Evolutionary conservation across 2,113 vertebrate genomes (phyloP).

Genomic region (Indri indri): DNA sequence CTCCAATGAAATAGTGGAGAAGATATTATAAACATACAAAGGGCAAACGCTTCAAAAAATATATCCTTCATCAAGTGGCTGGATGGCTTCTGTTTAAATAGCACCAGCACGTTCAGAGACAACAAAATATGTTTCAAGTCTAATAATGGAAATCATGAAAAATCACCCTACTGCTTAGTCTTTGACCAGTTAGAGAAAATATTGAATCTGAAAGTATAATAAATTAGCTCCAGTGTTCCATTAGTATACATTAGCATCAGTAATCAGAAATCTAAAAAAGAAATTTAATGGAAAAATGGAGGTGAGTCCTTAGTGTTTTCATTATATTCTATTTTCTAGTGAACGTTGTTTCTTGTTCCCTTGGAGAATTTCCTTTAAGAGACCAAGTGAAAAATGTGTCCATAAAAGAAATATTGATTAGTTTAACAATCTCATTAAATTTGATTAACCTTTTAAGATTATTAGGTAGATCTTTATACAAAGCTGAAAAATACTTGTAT

Average conservation of each 20-base stretch:
- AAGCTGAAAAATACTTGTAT: slow-evolving; percentile 65
- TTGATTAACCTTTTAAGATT: slow-evolving; percentile 76
- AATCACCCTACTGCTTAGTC: background rate
- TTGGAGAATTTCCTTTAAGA: slow-evolving; percentile 59
- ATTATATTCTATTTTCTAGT: slow-evolving; percentile 64
- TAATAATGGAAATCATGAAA: slow-evolving; percentile 10
- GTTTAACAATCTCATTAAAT: slow-evolving; percentile 77
- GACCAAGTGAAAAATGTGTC: slow-evolving; percentile 73
- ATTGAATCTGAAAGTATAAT: slow-evolving; percentile 63
- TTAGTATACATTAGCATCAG: slow-evolving; percentile 65
- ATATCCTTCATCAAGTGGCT: background rate
- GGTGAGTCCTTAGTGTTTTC: slow-evolving; percentile 53
- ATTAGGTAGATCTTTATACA: slow-evolving; percentile 62
- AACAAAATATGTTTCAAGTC: background rate
- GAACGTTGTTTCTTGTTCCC: slow-evolving; percentile 41
- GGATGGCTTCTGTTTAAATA: background rate
- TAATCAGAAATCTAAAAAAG: slow-evolving; percentile 64
- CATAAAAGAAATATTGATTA: slow-evolving; percentile 79
- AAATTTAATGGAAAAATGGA: slow-evolving; percentile 69
- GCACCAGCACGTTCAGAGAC: background rate
- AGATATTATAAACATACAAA: background rate
- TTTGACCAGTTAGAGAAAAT: slow-evolving; percentile 53
- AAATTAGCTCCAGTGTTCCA: slow-evolving; percentile 45
- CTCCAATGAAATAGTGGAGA: background rate
- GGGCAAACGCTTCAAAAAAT: background rate